Conservation (phyloP, 2,797 vertebrate species). For the Nyctalus aviator region DNA sequence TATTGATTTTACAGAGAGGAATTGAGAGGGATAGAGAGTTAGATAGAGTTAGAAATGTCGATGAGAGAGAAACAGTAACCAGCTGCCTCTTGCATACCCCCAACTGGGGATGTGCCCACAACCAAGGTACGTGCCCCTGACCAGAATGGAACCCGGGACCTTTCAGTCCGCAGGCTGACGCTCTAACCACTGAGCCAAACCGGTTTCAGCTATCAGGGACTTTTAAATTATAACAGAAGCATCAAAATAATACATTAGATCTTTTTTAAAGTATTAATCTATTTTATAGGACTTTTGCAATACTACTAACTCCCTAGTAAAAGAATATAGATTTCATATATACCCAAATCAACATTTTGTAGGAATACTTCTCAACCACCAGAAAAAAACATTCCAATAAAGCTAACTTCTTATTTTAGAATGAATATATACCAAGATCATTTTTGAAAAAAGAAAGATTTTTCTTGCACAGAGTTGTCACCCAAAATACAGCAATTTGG, state of each 20-base stretch:
- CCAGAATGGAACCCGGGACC: too few species aligned
- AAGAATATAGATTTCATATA: constrained; percentile 15
- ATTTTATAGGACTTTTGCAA: background rate
- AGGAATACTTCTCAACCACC: constrained; percentile 49
- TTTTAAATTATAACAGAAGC: constrained; percentile 21
- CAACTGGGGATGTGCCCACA: too few species aligned
- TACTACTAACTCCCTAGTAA: background rate
- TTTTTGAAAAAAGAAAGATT: constrained; percentile 12
- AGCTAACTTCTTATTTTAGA: constrained; percentile 14
- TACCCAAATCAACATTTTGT: background rate
- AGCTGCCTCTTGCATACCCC: too few species aligned
- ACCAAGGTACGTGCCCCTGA: too few species aligned
- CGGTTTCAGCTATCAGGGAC: background rate
- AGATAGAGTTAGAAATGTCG: too few species aligned
- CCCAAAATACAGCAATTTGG: constrained; percentile 45
- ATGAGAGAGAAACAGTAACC: too few species aligned
- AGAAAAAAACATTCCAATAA: constrained; percentile 1
- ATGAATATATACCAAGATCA: constrained; percentile 39
- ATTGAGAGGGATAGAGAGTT: too few species aligned
- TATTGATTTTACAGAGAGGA: too few species aligned
- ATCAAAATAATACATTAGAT: constrained; percentile 10
- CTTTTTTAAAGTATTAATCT: constrained; percentile 46
- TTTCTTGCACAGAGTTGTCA: constrained; percentile 35
- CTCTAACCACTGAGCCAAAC: too few species aligned
- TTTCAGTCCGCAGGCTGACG: too few species aligned